Conservation (phyloP, 1,140 invertebrate genomes). For the honey bee (Apis mellifera) region Amel_HAv3.1 CM009935.2:10298501-10299000, state of each 20-base stretch:
- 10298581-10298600: conserved; percentile 52
- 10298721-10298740: conserved; percentile 41
- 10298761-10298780: too few relatives aligned
- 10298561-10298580: too few relatives aligned
- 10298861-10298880: too few relatives aligned
- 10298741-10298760: conserved; percentile 35
- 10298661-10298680: conserved; percentile 59
- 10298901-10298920: too few relatives aligned
- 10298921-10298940: too few relatives aligned
- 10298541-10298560: not conserved
- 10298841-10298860: too few relatives aligned
- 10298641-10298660: conserved; percentile 52
- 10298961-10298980: too few relatives aligned
- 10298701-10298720: conserved; percentile 35
- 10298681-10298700: conserved; percentile 64
- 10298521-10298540: conserved; percentile 23
- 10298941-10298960: too few relatives aligned
- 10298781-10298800: not conserved
- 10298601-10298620: conserved; percentile 66
- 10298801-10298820: not conserved
- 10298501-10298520: conserved; percentile 61
- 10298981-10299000: too few relatives aligned
- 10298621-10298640: conserved; percentile 60
- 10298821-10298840: too few relatives aligned
- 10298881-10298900: too few relatives aligned